Evolutionary conservation across 2,797 vertebrate genomes (phyloP), one percentile per base, ranked within the genome.

Genomic region (Mormyrus proboscirostris): DNA sequence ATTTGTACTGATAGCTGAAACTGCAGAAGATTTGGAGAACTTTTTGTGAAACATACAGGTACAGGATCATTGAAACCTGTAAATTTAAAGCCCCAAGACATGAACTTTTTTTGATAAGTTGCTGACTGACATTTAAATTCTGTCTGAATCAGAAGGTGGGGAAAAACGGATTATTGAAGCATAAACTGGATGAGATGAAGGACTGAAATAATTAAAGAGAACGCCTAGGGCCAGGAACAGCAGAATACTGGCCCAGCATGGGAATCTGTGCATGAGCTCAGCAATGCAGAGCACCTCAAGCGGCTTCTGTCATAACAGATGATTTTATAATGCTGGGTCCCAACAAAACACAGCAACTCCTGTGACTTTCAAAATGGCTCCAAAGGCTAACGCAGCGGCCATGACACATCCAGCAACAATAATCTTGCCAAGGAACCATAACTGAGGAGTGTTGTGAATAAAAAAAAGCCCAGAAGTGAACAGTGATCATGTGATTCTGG

Each of bases 281-380:
- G 44, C 49, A 49, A 84, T 49, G 47, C 82, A 84, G 47, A 50
- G 44, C 49, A 84, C 47, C 49, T 84, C 82, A 84, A 84, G 82
- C n/a, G 47, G 41, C n/a, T 84, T 84, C 82, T 84, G 82, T 51
- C 44, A 50, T 84, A 44, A 84, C 49, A 51, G 49, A 84, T 84
- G 82, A 51, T 84, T 22, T 49, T 51, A 84, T 47, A 51, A 25
- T 84, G 82, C 47, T 49, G 47, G 82, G 82, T n/a, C 44, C 47
- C 82, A 25, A 47, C 82, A 84, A 84, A 84, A 84, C 82, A 84
- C 82, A n/a, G n/a, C 1, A 14, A 86, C 47, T 51, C 22, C 49
- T 29, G 49, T 19, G 7, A 12, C n/a, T 29, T 51, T 25, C 47
- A 84, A 50, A 50, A 84, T 84, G 82, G 82, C 82, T 84, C 6